phyloP scores from a whole-genome alignment of 2,113 vertebrate genomes.

The Stegostoma tigrinum region DNA sequence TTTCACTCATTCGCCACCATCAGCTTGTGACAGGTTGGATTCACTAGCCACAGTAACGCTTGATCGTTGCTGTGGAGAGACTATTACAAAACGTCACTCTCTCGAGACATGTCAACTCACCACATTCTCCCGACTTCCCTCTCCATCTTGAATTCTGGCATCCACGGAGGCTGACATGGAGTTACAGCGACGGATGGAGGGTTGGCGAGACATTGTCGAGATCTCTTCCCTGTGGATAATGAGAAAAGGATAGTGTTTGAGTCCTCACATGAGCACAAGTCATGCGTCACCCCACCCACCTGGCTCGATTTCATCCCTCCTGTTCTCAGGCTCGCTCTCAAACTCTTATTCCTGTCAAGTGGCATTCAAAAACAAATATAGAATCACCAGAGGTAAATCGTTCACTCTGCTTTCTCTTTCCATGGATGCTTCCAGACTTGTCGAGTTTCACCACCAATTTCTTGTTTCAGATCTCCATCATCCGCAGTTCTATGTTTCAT shows the following conservation, averaged over 20 bases:
- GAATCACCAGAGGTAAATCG: too few relatives aligned
- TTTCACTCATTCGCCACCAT: too few relatives aligned
- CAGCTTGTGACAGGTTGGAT: too few relatives aligned
- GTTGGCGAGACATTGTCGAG: slow-evolving; percentile 69
- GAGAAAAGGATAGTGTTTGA: neutral
- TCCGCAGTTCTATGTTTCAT: too few relatives aligned
- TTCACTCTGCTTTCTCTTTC: too few relatives aligned
- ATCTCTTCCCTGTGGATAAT: slow-evolving; percentile 66
- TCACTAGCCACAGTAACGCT: too few relatives aligned
- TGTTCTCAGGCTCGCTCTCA: neutral
- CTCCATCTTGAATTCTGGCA: slow-evolving; percentile 8
- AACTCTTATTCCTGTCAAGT: too few relatives aligned
- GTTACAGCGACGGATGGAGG: slow-evolving; percentile 74
- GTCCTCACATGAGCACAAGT: neutral
- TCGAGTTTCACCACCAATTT: too few relatives aligned
- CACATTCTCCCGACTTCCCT: slow-evolving; percentile 32
- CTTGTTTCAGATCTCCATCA: neutral
- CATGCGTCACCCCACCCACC: neutral
- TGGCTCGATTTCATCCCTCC: neutral
- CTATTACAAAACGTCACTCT: too few relatives aligned
- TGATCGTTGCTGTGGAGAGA: neutral
- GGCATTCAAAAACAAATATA: too few relatives aligned
- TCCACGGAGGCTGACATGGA: slow-evolving; percentile 67
- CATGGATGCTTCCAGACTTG: too few relatives aligned
- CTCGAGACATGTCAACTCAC: neutral